These are phyloP conservation scores for Actinernus sp. DNA, from an alignment of 92 coral and sea anemone species.

Conservation along the genomic window DNA sequence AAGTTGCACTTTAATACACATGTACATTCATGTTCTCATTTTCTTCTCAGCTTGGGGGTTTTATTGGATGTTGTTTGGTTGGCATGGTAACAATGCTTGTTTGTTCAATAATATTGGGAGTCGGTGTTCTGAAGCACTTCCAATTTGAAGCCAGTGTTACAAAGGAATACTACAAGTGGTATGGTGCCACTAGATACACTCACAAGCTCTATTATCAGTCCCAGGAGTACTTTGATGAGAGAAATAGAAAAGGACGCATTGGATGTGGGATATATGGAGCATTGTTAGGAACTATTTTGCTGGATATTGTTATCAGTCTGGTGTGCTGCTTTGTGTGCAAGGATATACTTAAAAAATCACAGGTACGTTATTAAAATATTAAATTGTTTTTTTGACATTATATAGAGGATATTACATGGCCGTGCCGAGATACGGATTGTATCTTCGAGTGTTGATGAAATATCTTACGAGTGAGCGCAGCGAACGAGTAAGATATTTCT, in stretches of 20 bases:
- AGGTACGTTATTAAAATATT: conserved; percentile 33
- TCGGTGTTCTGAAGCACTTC: conserved; percentile 58
- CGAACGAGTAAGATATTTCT: too few species aligned
- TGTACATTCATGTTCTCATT: too few species aligned
- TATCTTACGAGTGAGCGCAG: too few species aligned
- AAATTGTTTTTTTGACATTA: background rate
- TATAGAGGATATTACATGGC: too few species aligned
- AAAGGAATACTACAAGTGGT: conserved; percentile 58
- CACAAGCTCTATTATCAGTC: conserved; percentile 41
- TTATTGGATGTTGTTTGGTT: conserved; percentile 71
- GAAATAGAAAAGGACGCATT: conserved; percentile 41
- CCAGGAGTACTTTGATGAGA: conserved; percentile 61
- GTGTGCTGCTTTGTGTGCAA: conserved; percentile 56
- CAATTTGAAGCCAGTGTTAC: conserved; percentile 64
- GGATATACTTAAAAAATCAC: conserved; percentile 34
- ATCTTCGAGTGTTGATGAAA: too few species aligned
- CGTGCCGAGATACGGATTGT: too few species aligned
- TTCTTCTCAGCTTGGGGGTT: conserved; percentile 56
- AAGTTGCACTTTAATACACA: too few species aligned
- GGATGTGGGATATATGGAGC: conserved; percentile 68
- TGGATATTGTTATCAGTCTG: conserved; percentile 50
- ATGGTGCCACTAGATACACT: conserved; percentile 10
- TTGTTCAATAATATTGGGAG: conserved; percentile 64
- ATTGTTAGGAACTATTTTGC: conserved; percentile 36
- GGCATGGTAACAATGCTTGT: conserved; percentile 57